These are phyloP conservation scores for Mareca strepera DNA, from an alignment of 2,797 vertebrate species.

Conservation along the genomic window DNA sequence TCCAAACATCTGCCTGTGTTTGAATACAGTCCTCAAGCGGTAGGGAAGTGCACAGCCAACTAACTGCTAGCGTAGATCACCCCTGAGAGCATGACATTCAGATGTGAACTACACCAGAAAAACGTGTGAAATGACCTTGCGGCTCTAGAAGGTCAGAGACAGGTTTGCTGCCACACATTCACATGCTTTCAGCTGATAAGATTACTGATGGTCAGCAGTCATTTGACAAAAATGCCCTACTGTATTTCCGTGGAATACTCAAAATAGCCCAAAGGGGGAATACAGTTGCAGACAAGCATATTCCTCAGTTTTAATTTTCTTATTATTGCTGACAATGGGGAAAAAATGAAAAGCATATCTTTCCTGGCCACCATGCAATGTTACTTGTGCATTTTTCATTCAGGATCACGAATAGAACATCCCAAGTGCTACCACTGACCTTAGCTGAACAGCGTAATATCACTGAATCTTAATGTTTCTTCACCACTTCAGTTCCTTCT, in stretches of 20 bases:
- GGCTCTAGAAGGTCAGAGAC: background rate
- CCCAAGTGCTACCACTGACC: background rate
- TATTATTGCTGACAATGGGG: conserved; percentile 2
- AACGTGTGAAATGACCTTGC: rapidly evolving
- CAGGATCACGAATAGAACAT: background rate
- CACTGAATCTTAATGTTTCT: background rate
- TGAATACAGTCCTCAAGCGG: background rate
- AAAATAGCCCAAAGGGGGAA: background rate
- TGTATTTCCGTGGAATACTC: background rate
- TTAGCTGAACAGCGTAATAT: background rate
- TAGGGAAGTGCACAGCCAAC: background rate
- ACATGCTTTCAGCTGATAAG: background rate
- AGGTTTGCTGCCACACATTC: background rate
- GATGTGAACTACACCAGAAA: background rate
- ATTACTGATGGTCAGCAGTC: conserved; percentile 14
- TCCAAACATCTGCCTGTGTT: background rate
- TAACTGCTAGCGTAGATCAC: background rate
- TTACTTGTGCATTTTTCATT: background rate
- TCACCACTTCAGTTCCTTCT: background rate
- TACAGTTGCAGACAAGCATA: background rate
- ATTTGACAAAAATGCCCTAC: background rate
- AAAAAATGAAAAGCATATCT: background rate
- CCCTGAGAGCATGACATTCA: background rate
- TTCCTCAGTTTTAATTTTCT: background rate
- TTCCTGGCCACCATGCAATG: background rate